Base-by-base conservation (phyloP, 2,888 invertebrate genomes). In the Muscina levida region DNA sequence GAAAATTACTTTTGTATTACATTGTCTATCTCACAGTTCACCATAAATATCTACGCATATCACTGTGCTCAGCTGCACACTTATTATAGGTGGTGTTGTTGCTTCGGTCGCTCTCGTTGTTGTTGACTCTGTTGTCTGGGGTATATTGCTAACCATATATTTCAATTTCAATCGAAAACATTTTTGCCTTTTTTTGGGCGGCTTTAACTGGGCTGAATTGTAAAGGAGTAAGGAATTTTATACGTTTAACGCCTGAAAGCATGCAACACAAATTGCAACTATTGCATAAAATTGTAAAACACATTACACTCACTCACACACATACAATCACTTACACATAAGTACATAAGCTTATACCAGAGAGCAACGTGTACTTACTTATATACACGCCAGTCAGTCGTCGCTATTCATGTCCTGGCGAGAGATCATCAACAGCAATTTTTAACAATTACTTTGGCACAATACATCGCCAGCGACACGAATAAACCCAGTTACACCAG, bases 261-360 rank as follows among this genome's bases (percentile, higher is more conserved):
- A 76, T 72, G 75, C 79, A 75, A 76, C 48, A 72, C 68, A 79
- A 79, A 75, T 75, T 72, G 74, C 79, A 67, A 71, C 59, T 75
- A 75, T 79, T 79, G 71, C 74, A 75, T 75, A 72, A 75, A 75
- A 72, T 68, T 68, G 53, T 72, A 62, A 62, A 70, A 59, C 26
- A 59, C 31, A 46, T 22, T 4, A 57, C 26, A 24, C 44, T 8
- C 37, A 37, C 46, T 17, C 17, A 1, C 8, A 24, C 22, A 56
- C 70, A 15, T 19, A 51, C 62, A 46, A 31, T 51, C 44, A 42
- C n/a, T 42, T 8, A 26, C 19, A 42, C 31, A 31, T 44, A 8
- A 31, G 8, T 31, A 8, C 31, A 31, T 31, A 31, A 31, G 3
- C 4, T 46, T 19, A 48, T 15, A 26, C 57, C 57, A 37, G 15